Percentiles rank a stretch among this genome's conserved stretches.
These are phyloP conservation scores for Whitmania pigra DNA, from an alignment of 1,140 invertebrate genomes.

Conservation along the genomic window DNA sequence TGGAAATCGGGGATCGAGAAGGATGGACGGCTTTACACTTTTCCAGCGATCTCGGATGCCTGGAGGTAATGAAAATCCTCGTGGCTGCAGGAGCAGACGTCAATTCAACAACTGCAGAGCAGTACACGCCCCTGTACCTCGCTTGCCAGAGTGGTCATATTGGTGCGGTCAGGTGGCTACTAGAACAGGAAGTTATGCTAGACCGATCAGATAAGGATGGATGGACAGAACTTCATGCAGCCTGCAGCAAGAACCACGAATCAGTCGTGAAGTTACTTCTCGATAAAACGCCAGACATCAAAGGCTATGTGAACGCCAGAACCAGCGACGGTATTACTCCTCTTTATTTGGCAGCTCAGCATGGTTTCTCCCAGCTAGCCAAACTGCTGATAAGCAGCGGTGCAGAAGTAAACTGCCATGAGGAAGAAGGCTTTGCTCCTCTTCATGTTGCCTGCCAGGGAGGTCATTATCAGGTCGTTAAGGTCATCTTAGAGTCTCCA, in stretches of 20 bases:
- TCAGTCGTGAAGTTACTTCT: slow-evolving; percentile 19
- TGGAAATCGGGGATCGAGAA: slow-evolving; percentile 20
- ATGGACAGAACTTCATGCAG: slow-evolving; percentile 24
- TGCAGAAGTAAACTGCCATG: slow-evolving; percentile 18
- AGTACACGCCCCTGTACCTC: slow-evolving; percentile 24
- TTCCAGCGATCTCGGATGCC: slow-evolving; percentile 16
- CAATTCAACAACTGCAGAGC: slow-evolving; percentile 19
- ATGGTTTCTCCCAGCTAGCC: slow-evolving; percentile 16
- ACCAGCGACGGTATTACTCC: slow-evolving; percentile 20
- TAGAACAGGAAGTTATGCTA: slow-evolving; percentile 1
- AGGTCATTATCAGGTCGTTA: slow-evolving; percentile 44
- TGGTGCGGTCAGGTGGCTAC: slow-evolving; percentile 7
- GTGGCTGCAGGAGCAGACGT: slow-evolving; percentile 8
- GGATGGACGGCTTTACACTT: slow-evolving; percentile 22
- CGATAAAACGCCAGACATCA: background rate
- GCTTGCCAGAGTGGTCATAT: slow-evolving; percentile 21
- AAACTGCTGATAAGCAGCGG: background rate
- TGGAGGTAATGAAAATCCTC: slow-evolving; percentile 9
- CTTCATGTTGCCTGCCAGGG: slow-evolving; percentile 25
- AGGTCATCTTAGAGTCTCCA: slow-evolving; percentile 40
- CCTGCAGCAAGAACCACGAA: slow-evolving; percentile 20
- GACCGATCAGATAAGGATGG: slow-evolving; percentile 22
- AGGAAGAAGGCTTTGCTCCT: slow-evolving; percentile 24
- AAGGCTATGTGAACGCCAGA: slow-evolving; percentile 13
- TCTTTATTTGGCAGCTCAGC: slow-evolving; percentile 22